Evolutionary conservation across 1,140 invertebrate species (phyloP).

Genomic region (Apocrypta bakeri): DNA sequence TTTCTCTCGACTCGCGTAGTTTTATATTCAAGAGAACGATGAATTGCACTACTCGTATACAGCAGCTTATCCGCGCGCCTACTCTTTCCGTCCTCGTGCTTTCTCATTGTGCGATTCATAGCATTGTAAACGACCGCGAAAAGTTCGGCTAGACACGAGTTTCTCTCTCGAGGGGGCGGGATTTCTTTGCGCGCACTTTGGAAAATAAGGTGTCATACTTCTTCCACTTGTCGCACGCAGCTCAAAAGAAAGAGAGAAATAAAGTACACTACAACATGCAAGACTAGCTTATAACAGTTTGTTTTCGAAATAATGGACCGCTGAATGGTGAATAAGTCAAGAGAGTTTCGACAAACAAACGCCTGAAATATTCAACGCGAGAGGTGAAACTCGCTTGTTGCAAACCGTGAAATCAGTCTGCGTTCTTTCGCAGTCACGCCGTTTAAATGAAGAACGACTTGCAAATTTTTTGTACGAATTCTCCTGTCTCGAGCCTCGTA

Average conservation of each 20-base stretch:
- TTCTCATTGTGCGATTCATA: conserved; percentile 28
- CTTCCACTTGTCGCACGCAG: conserved; percentile 27
- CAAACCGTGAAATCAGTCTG: conserved; percentile 8
- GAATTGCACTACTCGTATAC: conserved; percentile 13
- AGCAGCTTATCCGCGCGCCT: conserved; percentile 11
- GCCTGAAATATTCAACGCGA: neutral
- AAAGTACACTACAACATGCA: neutral
- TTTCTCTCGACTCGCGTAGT: neutral
- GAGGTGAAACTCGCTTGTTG: conserved; percentile 9
- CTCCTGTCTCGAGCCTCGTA: neutral
- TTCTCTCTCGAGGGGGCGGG: neutral
- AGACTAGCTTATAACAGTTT: neutral
- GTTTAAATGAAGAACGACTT: conserved; percentile 7
- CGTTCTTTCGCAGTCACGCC: neutral
- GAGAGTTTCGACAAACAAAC: neutral
- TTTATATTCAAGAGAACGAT: conserved; percentile 33
- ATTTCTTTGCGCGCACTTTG: conserved; percentile 44
- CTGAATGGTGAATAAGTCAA: conserved; percentile 37
- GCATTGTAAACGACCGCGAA: conserved; percentile 44
- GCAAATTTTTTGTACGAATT: neutral
- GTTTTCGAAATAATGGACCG: conserved; percentile 37
- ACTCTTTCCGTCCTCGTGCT: neutral
- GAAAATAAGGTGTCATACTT: conserved; percentile 53
- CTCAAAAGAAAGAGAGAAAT: neutral
- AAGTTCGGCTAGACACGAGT: conserved; percentile 44